A percentile compares a stretch with the other conserved stretches of the same genome.
phyloP scores from a whole-genome alignment of 2,113 vertebrate genomes.

The Microcebus tavaratra region DNA sequence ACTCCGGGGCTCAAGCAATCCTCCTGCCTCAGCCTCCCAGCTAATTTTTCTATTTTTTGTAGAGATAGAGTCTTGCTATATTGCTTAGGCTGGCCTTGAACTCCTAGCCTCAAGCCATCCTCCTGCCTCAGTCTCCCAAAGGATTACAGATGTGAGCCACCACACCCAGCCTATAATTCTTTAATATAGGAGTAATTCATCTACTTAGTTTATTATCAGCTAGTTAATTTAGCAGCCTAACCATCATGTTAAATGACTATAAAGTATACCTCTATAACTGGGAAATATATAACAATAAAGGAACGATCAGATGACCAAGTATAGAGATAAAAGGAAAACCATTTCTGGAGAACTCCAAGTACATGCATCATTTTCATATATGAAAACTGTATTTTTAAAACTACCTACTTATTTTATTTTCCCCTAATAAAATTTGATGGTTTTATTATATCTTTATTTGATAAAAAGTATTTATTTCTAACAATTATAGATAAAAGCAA shows the following conservation, averaged over 20 bases:
- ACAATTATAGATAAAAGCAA: slow-evolving; percentile 21
- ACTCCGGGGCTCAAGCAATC: too few relatives aligned
- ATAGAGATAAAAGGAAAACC: not conserved
- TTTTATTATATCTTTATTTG: slow-evolving; percentile 6
- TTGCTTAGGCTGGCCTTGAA: too few relatives aligned
- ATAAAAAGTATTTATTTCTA: slow-evolving; percentile 45
- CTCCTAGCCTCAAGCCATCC: too few relatives aligned
- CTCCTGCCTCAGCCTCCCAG: too few relatives aligned
- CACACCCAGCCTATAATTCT: not conserved
- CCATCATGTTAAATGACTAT: slow-evolving; percentile 27
- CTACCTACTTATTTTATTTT: slow-evolving; percentile 5
- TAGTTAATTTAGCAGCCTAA: slow-evolving; percentile 41
- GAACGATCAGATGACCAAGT: not conserved
- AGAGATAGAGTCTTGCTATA: too few relatives aligned
- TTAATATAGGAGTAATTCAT: not conserved
- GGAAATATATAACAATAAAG: not conserved
- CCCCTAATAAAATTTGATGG: not conserved
- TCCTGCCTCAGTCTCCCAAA: too few relatives aligned
- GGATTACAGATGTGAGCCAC: too few relatives aligned
- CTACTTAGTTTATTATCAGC: slow-evolving; percentile 20
- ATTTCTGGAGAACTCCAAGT: slow-evolving; percentile 31
- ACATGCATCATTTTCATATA: not conserved
- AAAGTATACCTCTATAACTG: not conserved
- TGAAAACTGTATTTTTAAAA: slow-evolving; percentile 38
- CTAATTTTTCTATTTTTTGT: too few relatives aligned